Conservation (phyloP, 2,888 invertebrate species). For the Rhingia campestris region DNA sequence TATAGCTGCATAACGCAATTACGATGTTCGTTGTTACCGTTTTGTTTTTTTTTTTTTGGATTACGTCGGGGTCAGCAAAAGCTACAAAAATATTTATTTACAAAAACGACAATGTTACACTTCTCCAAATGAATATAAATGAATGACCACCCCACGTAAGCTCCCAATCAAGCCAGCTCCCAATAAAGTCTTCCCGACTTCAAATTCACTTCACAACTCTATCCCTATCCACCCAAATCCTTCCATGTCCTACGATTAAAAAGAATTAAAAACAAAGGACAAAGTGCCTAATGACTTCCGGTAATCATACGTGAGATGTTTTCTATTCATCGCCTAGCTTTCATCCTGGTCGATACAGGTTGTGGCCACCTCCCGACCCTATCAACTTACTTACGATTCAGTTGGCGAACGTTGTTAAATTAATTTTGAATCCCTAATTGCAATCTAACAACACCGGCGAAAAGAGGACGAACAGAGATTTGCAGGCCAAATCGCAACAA, state of each 20-base stretch:
- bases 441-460: slow-evolving; percentile 11
- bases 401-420: slow-evolving; percentile 57
- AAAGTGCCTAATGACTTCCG: slow-evolving; percentile 40
- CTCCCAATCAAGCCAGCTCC: background rate
- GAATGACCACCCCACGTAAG: no score
- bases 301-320: slow-evolving; percentile 40
- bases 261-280: slow-evolving; percentile 38
- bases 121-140: no score
- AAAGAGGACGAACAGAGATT: slow-evolving; percentile 36
- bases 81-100: no score
- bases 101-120: no score
- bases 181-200: background rate
- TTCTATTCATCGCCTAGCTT: slow-evolving; percentile 15
- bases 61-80: no score
- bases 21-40: no score
- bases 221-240: background rate
- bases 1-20: no score
- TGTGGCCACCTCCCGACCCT: background rate
- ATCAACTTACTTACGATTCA: slow-evolving; percentile 57
- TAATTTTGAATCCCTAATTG: slow-evolving; percentile 70
- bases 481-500: slow-evolving; percentile 49
- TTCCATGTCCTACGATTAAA: slow-evolving; percentile 23
- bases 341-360: background rate
- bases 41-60: no score
- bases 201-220: background rate